Evolutionary conservation across 2,113 vertebrate species (phyloP), one percentile per base, ranked within the genome.

Genomic region (Oreotrochilus melanogaster): DNA sequence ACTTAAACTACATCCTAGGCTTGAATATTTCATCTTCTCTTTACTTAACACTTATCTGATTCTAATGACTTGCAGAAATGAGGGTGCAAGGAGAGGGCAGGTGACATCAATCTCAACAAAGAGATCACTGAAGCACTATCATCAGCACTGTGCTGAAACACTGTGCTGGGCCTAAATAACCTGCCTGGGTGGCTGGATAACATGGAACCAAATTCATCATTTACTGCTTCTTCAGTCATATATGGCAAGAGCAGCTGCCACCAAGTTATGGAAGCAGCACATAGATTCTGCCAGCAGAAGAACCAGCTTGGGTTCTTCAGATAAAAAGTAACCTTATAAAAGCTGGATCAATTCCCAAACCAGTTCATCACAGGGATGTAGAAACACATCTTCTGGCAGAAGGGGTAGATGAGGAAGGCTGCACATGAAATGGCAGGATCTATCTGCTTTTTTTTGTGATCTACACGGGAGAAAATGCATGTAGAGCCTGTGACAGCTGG

Each of bases 1-100:
- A 67, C 22, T 88, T 69, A 31, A 9, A 35, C 13, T 35, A 7
- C 37, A 56, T 65, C 51, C 47, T 19, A 43, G 72, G 18, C n/a
- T 47, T 96, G 81, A 94, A 93, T 93, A 94, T 95, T 96, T 92
- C 3, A 90, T 91, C 47, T 30, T 50, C 45, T 25, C 18, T 86
- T 74, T 48, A 65, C 51, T 92, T 60, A 47, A 47, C 70, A 47
- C 30, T 72, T 60, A 25, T 9, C 7, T 13, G 37, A 78, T 67
- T 95, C 13, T 51, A 74, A 50, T 3, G 5, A 89, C 83, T 75
- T 67, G 45, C 51, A 89, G 50, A 74, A 93, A 84, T 13, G n/a
- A 87, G n/a, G 45, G 87, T 51, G 51, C 80, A 96, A 25, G 11
- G 47, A 78, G 67, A 92, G 60, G 83, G 64, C 83, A 94, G 51